Evolutionary conservation across 2,113 vertebrate species (phyloP), one percentile per base, ranked within the genome.

Genomic region (Rattus rattus): DNA sequence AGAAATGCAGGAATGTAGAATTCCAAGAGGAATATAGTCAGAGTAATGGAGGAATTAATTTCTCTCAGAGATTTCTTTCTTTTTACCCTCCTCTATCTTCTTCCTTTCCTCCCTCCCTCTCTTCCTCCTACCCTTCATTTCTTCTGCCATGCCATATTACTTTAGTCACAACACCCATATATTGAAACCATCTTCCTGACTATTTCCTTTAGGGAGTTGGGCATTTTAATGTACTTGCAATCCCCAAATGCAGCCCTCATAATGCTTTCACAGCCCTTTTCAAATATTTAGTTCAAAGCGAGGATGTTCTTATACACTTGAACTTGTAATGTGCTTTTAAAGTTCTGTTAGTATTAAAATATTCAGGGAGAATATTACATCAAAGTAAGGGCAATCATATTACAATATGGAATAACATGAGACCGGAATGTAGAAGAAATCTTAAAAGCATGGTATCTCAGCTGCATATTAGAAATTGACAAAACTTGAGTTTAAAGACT

Each of bases 291-390:
- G 47, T 96, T 97, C 93, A 97, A 94, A 96, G 85, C 72, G 33
- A 81, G 39, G 43, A 87, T 20, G 22, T 90, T 72, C 72, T 96
- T 88, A 95, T 10, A 89, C 95, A 52, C 52, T 84, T 92, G 73
- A 90, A 84, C 52, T 65, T 81, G 56, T 88, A 91, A 92, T 0
- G 1, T 30, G 59, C 61, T 88, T 97, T 97, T 81, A 92, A 97
- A 56, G 5, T 88, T 96, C 59, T 95, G 56, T 95, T 96, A 96
- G 90, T 94, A 90, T 92, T 94, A 92, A 97, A 96, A 95, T 96
- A 92, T 95, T 92, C 94, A 92, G 63, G 52, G 17, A 92, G 97
- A 92, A 92, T 95, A 77, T n/a, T 80, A 90, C 67, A 94, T 96
- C 91, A 96, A 96, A 97, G 92, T 61, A 96, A 79, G 92, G 36